Conservation (phyloP, 2,797 vertebrate genomes). For the Denticeps clupeoides region DNA sequence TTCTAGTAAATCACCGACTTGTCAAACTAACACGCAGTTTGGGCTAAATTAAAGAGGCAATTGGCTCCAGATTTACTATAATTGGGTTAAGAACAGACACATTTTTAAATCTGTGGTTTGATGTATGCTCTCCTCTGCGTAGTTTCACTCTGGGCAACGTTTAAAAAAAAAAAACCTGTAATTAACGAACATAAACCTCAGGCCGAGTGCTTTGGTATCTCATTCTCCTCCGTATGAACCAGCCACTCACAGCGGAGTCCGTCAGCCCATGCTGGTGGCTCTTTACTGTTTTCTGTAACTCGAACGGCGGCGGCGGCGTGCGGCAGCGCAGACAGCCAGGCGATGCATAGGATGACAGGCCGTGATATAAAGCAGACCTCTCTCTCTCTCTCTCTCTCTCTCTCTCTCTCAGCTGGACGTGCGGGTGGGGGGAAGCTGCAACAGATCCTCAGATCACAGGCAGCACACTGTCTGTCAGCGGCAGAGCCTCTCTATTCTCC, state of each 20-base stretch:
- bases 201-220: slow-evolving; percentile 7
- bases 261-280: too few species aligned
- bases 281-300: too few species aligned
- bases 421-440: slow-evolving; percentile 16
- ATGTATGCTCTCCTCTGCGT: slow-evolving; percentile 3
- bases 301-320: too few species aligned
- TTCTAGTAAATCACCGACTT: background rate
- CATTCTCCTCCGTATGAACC: slow-evolving; percentile 28
- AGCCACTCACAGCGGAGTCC: too few species aligned
- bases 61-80: too few species aligned
- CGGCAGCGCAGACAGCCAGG: too few species aligned
- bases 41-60: slow-evolving; percentile 1
- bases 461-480: slow-evolving; percentile 44
- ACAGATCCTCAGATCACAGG: slow-evolving; percentile 26
- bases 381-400: slow-evolving; percentile 17
- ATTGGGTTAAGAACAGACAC: too few species aligned
- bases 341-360: too few species aligned
- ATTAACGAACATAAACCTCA: too few species aligned
- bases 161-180: too few species aligned
- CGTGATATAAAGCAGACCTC: too few species aligned
- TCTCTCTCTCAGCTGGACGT: background rate
- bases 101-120: background rate
- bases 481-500: slow-evolving; percentile 40
- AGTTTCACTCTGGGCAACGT: background rate
- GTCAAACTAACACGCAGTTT: slow-evolving; percentile 1